phyloP scores from a whole-genome alignment of 2,888 invertebrate genomes.

The Folsomia manolachei region DNA sequence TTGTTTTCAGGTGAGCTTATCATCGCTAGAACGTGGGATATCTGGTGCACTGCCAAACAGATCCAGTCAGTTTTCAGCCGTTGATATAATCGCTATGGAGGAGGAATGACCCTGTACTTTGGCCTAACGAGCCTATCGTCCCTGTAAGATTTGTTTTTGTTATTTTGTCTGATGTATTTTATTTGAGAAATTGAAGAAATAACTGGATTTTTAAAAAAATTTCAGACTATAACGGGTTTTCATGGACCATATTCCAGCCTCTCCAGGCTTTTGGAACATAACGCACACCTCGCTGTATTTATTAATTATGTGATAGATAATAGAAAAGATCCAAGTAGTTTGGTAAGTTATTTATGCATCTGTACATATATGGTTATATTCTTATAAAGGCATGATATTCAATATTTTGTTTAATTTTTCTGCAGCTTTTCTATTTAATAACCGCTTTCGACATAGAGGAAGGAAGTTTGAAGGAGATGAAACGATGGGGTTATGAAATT shows the following conservation, averaged over 20 bases:
- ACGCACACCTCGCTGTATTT: conserved; percentile 90
- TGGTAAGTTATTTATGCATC: conserved; percentile 59
- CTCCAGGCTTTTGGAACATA: conserved; percentile 74
- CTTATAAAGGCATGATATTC: not conserved
- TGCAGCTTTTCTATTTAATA: conserved; percentile 78
- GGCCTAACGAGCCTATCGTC: conserved; percentile 17
- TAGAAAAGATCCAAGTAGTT: conserved; percentile 69
- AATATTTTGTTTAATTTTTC: conserved; percentile 36
- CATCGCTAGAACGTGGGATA: not conserved
- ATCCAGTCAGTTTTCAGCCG: conserved; percentile 34
- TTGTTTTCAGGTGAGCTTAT: conserved; percentile 32
- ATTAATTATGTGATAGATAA: conserved; percentile 85
- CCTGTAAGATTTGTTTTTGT: conserved; percentile 18
- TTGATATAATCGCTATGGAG: conserved; percentile 67
- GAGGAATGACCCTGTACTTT: conserved; percentile 71
- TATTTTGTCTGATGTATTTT: conserved; percentile 10
- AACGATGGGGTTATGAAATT: conserved; percentile 98
- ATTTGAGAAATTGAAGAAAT: too few relatives aligned
- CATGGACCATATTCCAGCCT: conserved; percentile 87
- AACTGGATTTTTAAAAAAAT: too few relatives aligned
- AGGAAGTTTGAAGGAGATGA: conserved; percentile 82
- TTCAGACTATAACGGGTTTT: conserved; percentile 72
- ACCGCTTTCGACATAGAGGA: conserved; percentile 80
- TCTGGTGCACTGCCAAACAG: conserved; percentile 37
- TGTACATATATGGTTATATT: not conserved